phyloP scores from a whole-genome alignment of 1,140 invertebrate genomes.

The Asbolus verrucosus region DNA sequence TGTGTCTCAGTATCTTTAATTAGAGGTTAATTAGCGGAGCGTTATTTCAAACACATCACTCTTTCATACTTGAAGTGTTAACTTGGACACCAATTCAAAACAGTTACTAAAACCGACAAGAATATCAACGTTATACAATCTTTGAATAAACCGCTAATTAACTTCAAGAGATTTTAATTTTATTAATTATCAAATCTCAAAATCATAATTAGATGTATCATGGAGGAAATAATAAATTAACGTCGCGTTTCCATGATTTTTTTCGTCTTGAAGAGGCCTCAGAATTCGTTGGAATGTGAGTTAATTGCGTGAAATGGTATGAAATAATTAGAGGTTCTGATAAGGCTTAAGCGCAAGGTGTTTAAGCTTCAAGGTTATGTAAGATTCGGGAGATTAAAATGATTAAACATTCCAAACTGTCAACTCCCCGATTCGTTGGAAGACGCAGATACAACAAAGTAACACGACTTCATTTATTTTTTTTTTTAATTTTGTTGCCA shows the following conservation, averaged over 20 bases:
- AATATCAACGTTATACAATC: too few species aligned
- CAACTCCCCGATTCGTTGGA: too few species aligned
- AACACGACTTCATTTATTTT: too few species aligned
- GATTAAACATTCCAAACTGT: too few species aligned
- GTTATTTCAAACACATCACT: conserved; percentile 42
- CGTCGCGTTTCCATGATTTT: background rate
- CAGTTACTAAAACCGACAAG: conserved; percentile 9
- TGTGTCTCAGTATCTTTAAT: conserved; percentile 48
- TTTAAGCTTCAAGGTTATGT: too few species aligned
- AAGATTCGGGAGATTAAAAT: too few species aligned
- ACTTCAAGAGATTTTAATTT: conserved; percentile 12
- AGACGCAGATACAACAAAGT: too few species aligned
- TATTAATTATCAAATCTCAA: conserved; percentile 26
- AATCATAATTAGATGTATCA: background rate
- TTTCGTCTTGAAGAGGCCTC: background rate
- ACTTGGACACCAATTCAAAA: conserved; percentile 13
- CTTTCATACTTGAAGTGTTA: conserved; percentile 32
- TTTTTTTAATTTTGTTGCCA: conserved; percentile 7
- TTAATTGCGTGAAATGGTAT: too few species aligned
- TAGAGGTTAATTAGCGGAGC: conserved; percentile 46
- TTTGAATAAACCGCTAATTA: conserved; percentile 12
- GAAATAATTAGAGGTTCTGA: too few species aligned
- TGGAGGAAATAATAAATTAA: conserved; percentile 18
- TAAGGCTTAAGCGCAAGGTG: too few species aligned
- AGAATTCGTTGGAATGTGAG: background rate